Conservation (phyloP, 35 echinoderm and acorn worm species). For the Patiria miniata region DNA sequence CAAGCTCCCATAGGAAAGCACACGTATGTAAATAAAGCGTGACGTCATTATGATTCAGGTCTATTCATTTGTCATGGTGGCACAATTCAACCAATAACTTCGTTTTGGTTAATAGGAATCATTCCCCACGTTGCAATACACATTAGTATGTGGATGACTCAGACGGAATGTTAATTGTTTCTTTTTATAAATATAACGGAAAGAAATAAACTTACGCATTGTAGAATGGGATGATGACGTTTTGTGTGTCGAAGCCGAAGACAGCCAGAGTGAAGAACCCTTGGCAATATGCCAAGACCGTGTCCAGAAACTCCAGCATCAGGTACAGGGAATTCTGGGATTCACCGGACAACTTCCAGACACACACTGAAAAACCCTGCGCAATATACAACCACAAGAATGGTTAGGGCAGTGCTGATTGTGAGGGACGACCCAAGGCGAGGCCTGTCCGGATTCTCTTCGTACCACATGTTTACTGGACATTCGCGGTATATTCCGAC, state of each 20-base stretch:
- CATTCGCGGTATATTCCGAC: neutral
- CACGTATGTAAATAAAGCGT: too few species aligned
- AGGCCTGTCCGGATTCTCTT: neutral
- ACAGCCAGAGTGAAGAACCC: constrained; percentile 71
- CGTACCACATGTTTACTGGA: neutral
- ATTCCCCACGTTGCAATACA: too few species aligned
- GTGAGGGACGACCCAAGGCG: too few species aligned
- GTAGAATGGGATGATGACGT: constrained; percentile 75
- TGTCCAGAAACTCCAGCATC: constrained; percentile 73
- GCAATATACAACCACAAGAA: constrained; percentile 1
- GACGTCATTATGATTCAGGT: too few species aligned
- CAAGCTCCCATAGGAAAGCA: too few species aligned
- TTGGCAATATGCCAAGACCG: constrained; percentile 65
- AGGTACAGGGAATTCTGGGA: constrained; percentile 52
- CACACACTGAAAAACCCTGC: constrained; percentile 66
- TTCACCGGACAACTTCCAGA: constrained; percentile 62
- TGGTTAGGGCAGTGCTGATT: neutral
- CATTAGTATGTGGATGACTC: too few species aligned
- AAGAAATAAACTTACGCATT: constrained; percentile 65
- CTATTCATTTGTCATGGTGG: too few species aligned
- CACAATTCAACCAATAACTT: too few species aligned
- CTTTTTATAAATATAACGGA: neutral
- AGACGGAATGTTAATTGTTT: too few species aligned
- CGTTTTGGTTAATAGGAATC: too few species aligned
- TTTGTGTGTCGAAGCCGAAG: constrained; percentile 78